These are phyloP conservation scores for Cyanistes caeruleus DNA, from an alignment of 2,113 vertebrate species.

Conservation along the genomic window DNA sequence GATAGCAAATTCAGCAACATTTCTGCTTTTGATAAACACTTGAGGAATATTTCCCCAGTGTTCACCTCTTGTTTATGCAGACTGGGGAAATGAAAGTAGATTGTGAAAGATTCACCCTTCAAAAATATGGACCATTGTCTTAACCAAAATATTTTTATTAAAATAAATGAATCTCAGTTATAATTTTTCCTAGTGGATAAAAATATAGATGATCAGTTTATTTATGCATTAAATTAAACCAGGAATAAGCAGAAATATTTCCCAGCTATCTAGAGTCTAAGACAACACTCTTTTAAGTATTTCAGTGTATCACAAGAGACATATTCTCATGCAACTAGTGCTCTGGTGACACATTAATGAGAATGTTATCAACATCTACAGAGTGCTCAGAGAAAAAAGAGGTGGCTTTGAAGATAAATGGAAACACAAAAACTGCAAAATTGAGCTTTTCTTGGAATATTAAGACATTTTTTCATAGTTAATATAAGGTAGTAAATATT, in stretches of 20 bases:
- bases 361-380: neutral
- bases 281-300: neutral
- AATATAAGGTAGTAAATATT: constrained; percentile 45
- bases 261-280: neutral
- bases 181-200: neutral
- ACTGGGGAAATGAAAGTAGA: neutral
- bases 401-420: neutral
- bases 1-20: neutral
- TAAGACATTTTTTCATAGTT: constrained; percentile 50
- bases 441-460: constrained; percentile 30
- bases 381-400: neutral
- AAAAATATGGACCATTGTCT: neutral
- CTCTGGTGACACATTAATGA: neutral
- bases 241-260: neutral
- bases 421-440: constrained; percentile 8
- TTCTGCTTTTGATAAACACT: neutral
- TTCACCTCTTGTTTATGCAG: neutral
- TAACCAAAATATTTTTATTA: neutral
- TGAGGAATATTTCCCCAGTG: neutral
- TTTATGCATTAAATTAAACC: neutral
- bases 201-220: neutral
- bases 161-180: neutral
- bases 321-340: neutral
- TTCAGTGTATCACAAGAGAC: neutral
- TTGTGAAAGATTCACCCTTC: neutral